Evolutionary conservation across 2,888 invertebrate species (phyloP).

Genomic region (Plusia festucae): DNA sequence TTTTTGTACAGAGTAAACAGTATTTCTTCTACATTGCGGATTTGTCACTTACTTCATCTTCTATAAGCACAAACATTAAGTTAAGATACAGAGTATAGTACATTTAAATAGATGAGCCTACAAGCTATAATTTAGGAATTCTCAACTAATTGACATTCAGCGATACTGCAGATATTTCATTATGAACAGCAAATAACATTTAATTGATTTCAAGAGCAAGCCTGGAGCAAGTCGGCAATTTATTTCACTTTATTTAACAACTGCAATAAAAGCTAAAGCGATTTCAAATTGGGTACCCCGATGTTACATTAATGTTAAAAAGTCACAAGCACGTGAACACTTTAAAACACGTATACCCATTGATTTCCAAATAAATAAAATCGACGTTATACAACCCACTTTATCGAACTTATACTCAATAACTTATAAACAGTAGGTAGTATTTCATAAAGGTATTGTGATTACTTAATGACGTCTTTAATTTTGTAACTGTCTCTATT

Average conservation of each 20-base stretch:
- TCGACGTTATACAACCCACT: background rate
- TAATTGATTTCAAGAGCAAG: constrained; percentile 68
- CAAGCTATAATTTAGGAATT: constrained; percentile 36
- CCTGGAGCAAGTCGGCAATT: constrained; percentile 61
- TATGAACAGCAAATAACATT: constrained; percentile 52
- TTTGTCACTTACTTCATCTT: too few relatives aligned
- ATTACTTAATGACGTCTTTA: too few relatives aligned
- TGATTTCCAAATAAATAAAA: background rate
- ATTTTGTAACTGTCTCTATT: too few relatives aligned
- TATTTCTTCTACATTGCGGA: too few relatives aligned
- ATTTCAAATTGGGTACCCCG: constrained; percentile 47
- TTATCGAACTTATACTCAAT: too few relatives aligned
- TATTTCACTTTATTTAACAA: constrained; percentile 69
- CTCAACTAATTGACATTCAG: constrained; percentile 43
- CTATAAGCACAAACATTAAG: too few relatives aligned
- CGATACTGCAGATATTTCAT: constrained; percentile 65
- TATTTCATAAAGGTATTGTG: background rate
- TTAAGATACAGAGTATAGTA: too few relatives aligned
- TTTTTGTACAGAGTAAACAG: too few relatives aligned
- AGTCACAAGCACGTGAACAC: constrained; percentile 34
- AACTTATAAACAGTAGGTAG: background rate
- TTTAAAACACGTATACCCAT: background rate
- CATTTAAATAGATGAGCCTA: constrained; percentile 9
- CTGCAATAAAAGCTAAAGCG: constrained; percentile 53
- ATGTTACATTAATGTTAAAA: constrained; percentile 46